Evolutionary conservation across 92 coral and sea anemone species (phyloP).

Genomic region (Heliopora coerulea): DNA sequence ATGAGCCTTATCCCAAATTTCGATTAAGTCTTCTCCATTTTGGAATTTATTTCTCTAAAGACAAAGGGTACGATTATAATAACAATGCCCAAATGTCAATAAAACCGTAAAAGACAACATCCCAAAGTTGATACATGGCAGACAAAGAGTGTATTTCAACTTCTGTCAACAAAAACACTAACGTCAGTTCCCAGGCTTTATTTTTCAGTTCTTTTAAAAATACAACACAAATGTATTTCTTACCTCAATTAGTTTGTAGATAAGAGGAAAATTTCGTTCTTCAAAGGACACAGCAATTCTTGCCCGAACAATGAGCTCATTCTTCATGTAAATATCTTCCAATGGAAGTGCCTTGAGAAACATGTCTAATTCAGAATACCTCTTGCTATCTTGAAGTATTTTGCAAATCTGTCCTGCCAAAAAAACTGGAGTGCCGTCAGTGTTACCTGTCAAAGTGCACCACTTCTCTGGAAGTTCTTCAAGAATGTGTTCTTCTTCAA

Average conservation of each 20-base stretch:
- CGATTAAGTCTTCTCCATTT: conserved; percentile 55
- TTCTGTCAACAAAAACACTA: conserved; percentile 14
- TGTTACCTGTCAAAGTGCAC: not conserved
- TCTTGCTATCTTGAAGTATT: conserved; percentile 22
- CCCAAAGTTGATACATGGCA: too few species aligned
- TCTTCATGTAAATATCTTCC: conserved; percentile 6
- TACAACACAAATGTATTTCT: not conserved
- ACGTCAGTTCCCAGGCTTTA: too few species aligned
- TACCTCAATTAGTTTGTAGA: conserved; percentile 48
- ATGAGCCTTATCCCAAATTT: conserved; percentile 59
- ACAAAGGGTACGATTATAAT: not conserved
- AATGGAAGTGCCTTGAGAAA: conserved; percentile 47
- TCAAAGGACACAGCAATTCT: conserved; percentile 37
- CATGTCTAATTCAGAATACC: conserved; percentile 28
- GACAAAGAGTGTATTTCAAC: not conserved
- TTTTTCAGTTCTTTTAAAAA: not conserved
- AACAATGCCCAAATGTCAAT: not conserved
- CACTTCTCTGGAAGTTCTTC: not conserved
- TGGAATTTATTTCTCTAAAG: conserved; percentile 31
- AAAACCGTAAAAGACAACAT: too few species aligned
- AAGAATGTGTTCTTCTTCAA: conserved; percentile 30
- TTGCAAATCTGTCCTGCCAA: conserved; percentile 48
- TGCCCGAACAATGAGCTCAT: conserved; percentile 44
- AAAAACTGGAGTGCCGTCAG: not conserved
- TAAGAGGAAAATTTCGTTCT: conserved; percentile 39